phyloP scores from a whole-genome alignment of 2,113 vertebrate genomes.

The Globicephala melas region DNA sequence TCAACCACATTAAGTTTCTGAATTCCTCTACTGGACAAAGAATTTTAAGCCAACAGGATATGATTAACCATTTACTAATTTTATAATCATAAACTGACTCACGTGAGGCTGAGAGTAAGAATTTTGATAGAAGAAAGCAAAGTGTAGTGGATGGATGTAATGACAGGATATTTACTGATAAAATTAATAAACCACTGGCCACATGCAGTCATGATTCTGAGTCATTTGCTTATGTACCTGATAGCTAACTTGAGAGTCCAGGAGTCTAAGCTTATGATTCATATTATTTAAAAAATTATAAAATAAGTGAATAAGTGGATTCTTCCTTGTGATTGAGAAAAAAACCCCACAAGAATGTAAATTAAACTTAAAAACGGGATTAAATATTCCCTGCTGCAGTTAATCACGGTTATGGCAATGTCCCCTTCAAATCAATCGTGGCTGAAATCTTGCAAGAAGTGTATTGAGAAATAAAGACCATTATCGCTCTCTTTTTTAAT shows the following conservation, averaged over 20 bases:
- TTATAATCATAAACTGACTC: conserved; percentile 15
- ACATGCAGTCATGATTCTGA: conserved; percentile 32
- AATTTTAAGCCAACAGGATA: conserved; percentile 4
- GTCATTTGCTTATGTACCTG: conserved; percentile 53
- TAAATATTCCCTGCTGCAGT: background rate
- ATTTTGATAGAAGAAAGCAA: conserved; percentile 20
- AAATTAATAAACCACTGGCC: conserved; percentile 42
- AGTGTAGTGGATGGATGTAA: background rate
- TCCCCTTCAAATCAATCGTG: background rate
- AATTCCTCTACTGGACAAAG: background rate
- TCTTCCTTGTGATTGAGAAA: background rate
- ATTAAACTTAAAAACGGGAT: background rate
- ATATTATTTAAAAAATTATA: conserved; percentile 3
- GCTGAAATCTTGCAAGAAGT: background rate
- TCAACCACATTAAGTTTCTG: background rate
- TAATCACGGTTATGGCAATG: background rate
- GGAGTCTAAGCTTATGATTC: background rate
- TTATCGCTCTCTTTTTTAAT: too few relatives aligned
- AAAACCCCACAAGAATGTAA: background rate
- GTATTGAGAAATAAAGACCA: background rate
- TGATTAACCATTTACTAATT: conserved; percentile 50
- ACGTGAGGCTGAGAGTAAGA: background rate
- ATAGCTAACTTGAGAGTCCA: conserved; percentile 39
- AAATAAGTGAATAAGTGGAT: background rate
- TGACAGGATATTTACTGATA: conserved; percentile 34